These are phyloP conservation scores for Celastrina argiolus DNA, from an alignment of 2,888 invertebrate genomes.

Conservation along the genomic window DNA sequence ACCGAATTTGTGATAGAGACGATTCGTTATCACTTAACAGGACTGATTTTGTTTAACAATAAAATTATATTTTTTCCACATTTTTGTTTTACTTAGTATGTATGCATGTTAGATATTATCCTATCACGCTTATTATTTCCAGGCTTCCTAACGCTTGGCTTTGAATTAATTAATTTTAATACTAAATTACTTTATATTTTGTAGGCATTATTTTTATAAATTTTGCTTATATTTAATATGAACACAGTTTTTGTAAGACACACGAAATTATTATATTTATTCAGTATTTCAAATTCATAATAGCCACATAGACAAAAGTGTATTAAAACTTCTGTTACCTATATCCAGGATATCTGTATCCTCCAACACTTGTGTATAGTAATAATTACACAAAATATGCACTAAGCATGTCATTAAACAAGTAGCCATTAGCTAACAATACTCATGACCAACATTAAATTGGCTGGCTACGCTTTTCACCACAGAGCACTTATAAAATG, in stretches of 20 bases:
- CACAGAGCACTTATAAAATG: constrained; percentile 43
- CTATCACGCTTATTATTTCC: constrained; percentile 58
- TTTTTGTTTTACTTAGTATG: constrained; percentile 63
- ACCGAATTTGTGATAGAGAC: constrained; percentile 60
- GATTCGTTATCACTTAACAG: constrained; percentile 69
- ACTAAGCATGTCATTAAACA: constrained; percentile 34
- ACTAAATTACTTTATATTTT: neutral
- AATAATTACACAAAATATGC: constrained; percentile 5
- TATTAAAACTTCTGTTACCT: neutral
- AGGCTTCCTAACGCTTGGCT: constrained; percentile 71
- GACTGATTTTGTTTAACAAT: constrained; percentile 75
- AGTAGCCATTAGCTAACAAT: constrained; percentile 49
- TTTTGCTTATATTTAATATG: neutral
- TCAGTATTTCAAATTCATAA: neutral
- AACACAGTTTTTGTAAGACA: neutral
- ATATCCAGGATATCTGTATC: neutral
- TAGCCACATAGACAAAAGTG: neutral
- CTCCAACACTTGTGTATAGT: constrained; percentile 6
- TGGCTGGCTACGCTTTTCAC: constrained; percentile 37
- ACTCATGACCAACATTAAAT: constrained; percentile 49
- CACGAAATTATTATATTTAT: neutral
- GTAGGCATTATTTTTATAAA: neutral
- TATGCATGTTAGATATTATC: constrained; percentile 54
- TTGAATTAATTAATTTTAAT: constrained; percentile 28
- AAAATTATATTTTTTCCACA: constrained; percentile 62